phyloP scores from a whole-genome alignment of 2,888 invertebrate genomes.

The Drosophila imparisetae region DNA sequence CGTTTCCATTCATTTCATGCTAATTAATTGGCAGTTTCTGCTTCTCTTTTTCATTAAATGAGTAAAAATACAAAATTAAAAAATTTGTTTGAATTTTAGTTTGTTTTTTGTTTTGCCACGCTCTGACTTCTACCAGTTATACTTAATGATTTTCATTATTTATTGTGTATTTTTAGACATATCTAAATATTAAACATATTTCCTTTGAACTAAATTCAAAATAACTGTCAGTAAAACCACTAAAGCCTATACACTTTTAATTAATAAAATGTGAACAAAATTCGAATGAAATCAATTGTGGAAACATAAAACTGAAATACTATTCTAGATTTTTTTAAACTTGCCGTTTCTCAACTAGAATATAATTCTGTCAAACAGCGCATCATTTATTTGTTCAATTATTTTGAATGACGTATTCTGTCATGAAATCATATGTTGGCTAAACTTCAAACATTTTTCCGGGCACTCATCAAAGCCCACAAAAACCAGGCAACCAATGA shows the following conservation, averaged over 20 bases:
- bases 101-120: not conserved
- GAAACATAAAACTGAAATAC: no score
- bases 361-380: not conserved
- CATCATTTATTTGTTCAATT: slow-evolving; percentile 6
- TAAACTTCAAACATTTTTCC: slow-evolving; percentile 48
- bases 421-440: slow-evolving; percentile 50
- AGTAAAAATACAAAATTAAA: not conserved
- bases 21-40: slow-evolving; percentile 1
- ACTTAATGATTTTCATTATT: not conserved
- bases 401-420: slow-evolving; percentile 34
- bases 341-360: no score
- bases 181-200: not conserved
- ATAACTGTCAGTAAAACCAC: not conserved
- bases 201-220: not conserved
- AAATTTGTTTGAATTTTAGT: slow-evolving; percentile 9
- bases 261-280: not conserved
- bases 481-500: slow-evolving; percentile 33
- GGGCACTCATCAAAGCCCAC: slow-evolving; percentile 59
- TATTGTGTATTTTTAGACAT: not conserved
- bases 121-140: not conserved
- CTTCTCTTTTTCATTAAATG: not conserved
- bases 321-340: not conserved
- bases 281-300: not conserved
- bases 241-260: fast-evolving
- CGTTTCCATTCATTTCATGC: not conserved